These are phyloP conservation scores for Carlito syrichta DNA, from an alignment of 2,113 vertebrate species.

Conservation along the genomic window DNA sequence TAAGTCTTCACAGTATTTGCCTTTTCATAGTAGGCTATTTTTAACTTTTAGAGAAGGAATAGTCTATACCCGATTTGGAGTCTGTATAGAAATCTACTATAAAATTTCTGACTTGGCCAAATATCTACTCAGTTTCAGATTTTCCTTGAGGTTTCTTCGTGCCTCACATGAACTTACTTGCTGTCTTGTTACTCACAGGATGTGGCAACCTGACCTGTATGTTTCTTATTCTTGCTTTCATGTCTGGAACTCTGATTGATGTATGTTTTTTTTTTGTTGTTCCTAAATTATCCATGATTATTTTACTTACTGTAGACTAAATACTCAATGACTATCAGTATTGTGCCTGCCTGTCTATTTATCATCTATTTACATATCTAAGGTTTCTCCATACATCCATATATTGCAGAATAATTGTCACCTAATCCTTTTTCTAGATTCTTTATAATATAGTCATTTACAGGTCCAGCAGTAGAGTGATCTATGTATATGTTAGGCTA, in stretches of 20 bases:
- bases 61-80: background rate
- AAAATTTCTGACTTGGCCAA: background rate
- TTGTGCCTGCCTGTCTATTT: background rate
- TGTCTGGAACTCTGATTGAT: background rate
- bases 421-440: background rate
- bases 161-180: background rate
- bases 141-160: background rate
- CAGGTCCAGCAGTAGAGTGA: background rate
- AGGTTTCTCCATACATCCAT: background rate
- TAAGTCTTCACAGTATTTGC: background rate
- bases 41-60: background rate
- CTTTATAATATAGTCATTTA: background rate
- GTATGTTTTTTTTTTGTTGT: background rate
- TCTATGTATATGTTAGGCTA: background rate
- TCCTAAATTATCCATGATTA: background rate
- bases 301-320: background rate
- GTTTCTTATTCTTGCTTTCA: too few relatives aligned
- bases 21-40: background rate
- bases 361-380: background rate
- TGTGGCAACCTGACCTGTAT: too few relatives aligned
- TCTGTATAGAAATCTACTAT: too few relatives aligned
- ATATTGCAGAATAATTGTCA: background rate
- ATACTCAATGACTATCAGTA: background rate
- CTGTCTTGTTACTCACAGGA: background rate
- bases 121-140: background rate